Percentiles rank a stretch among this genome's conserved stretches.
These are phyloP conservation scores for Engraulis encrasicolus DNA, from an alignment of 2,113 vertebrate genomes.

Conservation along the genomic window DNA sequence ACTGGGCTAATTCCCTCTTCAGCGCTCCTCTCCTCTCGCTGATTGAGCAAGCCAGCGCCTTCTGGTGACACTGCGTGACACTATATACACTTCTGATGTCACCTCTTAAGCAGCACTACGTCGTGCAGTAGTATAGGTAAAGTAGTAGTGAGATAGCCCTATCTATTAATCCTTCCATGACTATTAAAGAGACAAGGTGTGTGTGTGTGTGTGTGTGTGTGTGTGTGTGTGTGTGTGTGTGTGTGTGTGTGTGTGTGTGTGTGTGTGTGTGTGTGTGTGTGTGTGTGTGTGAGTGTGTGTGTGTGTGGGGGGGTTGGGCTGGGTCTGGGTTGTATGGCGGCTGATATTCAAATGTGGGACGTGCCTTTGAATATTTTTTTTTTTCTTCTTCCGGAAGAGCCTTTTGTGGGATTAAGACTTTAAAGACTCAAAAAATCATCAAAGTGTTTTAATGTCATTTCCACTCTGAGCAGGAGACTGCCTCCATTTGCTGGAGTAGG, in stretches of 20 bases:
- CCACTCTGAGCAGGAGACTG: constrained; percentile 51
- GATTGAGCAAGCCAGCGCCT: constrained; percentile 28
- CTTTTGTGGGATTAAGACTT: constrained; percentile 72
- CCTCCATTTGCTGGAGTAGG: constrained; percentile 51
- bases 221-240: no score
- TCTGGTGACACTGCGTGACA: constrained; percentile 55
- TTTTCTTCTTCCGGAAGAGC: constrained; percentile 46
- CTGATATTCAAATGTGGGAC: constrained; percentile 60
- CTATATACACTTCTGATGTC: constrained; percentile 37
- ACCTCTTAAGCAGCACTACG: constrained; percentile 23
- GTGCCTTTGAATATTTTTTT: constrained; percentile 62
- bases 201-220: no score
- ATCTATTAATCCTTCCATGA: constrained; percentile 37
- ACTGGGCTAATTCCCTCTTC: constrained; percentile 60
- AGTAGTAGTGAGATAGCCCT: constrained; percentile 37
- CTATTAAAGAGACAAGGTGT: constrained; percentile 21
- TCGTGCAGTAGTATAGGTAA: constrained; percentile 37
- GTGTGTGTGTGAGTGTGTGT: no score
- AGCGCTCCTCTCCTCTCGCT: constrained; percentile 31
- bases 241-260: no score
- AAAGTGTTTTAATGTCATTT: constrained; percentile 67
- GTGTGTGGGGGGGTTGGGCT: no score
- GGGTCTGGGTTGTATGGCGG: constrained; percentile 33
- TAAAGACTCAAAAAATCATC: constrained; percentile 67
- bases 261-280: no score